A percentile compares a stretch with the other conserved stretches of the same genome.
Conservation (phyloP, 1,140 invertebrate genomes). For the Aethina tumida region DNA sequence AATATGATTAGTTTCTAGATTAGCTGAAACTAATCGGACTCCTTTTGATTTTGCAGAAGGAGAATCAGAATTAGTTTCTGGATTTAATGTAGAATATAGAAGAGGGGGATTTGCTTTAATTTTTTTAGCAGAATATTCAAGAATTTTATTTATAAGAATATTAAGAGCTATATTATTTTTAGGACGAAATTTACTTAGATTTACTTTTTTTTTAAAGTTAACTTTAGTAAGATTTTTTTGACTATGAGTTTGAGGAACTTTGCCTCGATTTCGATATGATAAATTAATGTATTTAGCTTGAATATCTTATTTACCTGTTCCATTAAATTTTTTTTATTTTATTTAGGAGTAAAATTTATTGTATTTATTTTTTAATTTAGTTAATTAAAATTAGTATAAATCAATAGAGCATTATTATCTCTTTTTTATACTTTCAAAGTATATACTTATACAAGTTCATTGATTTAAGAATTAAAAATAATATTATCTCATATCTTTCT, state of each 20-base stretch:
- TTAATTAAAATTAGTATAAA: no score
- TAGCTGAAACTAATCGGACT: no score
- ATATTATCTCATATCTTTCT: slow-evolving; percentile 43
- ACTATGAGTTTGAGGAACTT: slow-evolving; percentile 47
- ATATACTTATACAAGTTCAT: no score
- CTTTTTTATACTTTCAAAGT: slow-evolving; percentile 53
- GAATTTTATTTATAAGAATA: no score
- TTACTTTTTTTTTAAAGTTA: slow-evolving; percentile 42
- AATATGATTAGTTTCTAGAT: no score
- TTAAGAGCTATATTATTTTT: slow-evolving; percentile 53
- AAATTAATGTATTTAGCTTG: slow-evolving; percentile 48
- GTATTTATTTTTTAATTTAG: no score
- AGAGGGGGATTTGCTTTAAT: slow-evolving; percentile 54
- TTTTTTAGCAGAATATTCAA: slow-evolving; percentile 62
- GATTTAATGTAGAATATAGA: slow-evolving; percentile 64
- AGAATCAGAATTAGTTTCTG: slow-evolving; percentile 62
- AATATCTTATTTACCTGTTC: no score
- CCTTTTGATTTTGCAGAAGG: no score
- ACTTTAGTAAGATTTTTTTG: slow-evolving; percentile 42
- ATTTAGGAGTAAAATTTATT: slow-evolving; percentile 44
- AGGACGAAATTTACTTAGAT: slow-evolving; percentile 36
- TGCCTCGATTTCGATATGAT: no score
- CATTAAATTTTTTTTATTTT: slow-evolving; percentile 32
- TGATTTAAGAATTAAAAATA: slow-evolving; percentile 39
- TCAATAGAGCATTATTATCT: slow-evolving; percentile 36